Evolutionary conservation across 1,140 invertebrate genomes (phyloP).

Genomic region (Meloidogyne floridensis): DNA sequence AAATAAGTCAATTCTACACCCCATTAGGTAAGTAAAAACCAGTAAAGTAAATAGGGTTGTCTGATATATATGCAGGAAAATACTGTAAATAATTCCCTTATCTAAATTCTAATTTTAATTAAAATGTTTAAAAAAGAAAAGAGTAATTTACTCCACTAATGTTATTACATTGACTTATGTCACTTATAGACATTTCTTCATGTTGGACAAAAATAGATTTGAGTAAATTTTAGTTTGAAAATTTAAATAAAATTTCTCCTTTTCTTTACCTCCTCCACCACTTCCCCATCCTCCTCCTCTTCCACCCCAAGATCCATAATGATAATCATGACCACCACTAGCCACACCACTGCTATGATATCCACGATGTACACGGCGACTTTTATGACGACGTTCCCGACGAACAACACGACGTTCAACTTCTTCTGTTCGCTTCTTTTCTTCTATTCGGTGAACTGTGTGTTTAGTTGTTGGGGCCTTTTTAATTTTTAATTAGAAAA

Average conservation of each 20-base stretch:
- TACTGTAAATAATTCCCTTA: too few species aligned
- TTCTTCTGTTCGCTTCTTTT: constrained; percentile 62
- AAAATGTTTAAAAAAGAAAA: too few species aligned
- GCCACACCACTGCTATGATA: constrained; percentile 41
- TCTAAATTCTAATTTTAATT: too few species aligned
- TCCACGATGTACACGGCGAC: constrained; percentile 48
- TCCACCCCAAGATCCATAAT: constrained; percentile 37
- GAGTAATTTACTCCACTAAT: too few species aligned
- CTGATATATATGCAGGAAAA: too few species aligned
- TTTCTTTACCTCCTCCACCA: too few species aligned
- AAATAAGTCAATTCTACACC: constrained; percentile 4
- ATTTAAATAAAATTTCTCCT: background rate
- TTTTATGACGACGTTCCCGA: constrained; percentile 54
- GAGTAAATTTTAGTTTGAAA: too few species aligned
- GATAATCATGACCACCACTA: constrained; percentile 33
- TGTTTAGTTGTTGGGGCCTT: constrained; percentile 54
- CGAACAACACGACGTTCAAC: constrained; percentile 55
- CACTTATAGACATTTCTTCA: too few species aligned
- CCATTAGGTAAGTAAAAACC: background rate
- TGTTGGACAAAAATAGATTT: too few species aligned
- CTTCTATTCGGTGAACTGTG: constrained; percentile 62
- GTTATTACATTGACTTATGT: too few species aligned
- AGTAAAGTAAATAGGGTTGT: too few species aligned
- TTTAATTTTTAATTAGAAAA: background rate
- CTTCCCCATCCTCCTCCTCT: constrained; percentile 26